Evolutionary conservation across 2,797 vertebrate species (phyloP).

Genomic region (Benthosema pterotum): DNA sequence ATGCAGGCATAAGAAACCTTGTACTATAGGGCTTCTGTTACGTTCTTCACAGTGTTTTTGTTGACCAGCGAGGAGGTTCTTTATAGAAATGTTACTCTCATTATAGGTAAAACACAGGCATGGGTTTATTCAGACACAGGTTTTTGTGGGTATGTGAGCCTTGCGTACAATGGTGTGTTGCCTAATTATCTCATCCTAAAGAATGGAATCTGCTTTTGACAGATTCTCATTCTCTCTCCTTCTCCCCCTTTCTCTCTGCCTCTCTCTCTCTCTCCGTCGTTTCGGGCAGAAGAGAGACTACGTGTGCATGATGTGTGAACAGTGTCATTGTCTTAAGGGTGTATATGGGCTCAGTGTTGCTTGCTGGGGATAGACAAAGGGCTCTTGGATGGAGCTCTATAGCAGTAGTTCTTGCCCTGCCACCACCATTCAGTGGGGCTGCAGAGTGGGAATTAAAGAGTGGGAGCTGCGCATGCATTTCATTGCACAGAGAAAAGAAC

Average conservation of each 20-base stretch:
- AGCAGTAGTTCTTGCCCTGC: constrained; percentile 38
- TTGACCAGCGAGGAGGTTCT: too few species aligned
- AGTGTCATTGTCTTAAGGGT: constrained; percentile 62
- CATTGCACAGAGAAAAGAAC: constrained; percentile 3
- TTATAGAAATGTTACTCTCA: too few species aligned
- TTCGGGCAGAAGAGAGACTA: constrained; percentile 26
- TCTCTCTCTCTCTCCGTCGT: constrained; percentile 13
- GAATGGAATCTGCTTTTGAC: constrained; percentile 15
- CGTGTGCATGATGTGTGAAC: constrained; percentile 57
- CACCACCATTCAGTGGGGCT: constrained; percentile 49
- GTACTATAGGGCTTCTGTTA: too few species aligned
- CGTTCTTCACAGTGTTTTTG: too few species aligned
- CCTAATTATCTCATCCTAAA: constrained; percentile 11
- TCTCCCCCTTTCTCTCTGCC: neutral
- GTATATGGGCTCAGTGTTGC: constrained; percentile 66
- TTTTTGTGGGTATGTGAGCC: neutral
- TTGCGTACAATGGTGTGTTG: neutral
- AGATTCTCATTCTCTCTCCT: too few species aligned
- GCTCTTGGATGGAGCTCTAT: constrained; percentile 44
- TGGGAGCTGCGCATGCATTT: neutral
- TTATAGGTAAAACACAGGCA: too few species aligned
- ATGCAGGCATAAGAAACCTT: too few species aligned
- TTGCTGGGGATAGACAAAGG: constrained; percentile 60
- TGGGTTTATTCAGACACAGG: neutral
- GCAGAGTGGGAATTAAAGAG: constrained; percentile 25